Conservation (phyloP, 2,113 vertebrate species). For the Oncorhynchus gorbuscha region DNA sequence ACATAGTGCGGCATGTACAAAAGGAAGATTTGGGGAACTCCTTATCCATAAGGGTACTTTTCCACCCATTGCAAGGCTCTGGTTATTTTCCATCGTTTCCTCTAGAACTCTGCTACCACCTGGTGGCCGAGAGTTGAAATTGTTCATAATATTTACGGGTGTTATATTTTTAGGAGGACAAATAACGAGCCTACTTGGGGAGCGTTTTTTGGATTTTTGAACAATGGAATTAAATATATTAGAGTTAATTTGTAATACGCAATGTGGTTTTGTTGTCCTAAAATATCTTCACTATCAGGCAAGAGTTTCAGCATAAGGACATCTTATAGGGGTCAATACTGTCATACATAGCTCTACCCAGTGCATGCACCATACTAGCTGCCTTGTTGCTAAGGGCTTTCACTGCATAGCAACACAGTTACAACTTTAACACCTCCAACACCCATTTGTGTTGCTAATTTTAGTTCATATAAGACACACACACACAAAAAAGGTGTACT, state of each 20-base stretch:
- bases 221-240: no score
- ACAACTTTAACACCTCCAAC: neutral
- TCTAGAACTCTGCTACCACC: constrained; percentile 49
- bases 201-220: no score
- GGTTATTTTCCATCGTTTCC: constrained; percentile 42
- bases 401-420: neutral
- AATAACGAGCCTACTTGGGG: neutral
- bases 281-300: no score
- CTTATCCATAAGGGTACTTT: constrained; percentile 40
- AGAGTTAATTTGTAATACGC: no score
- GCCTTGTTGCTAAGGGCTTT: constrained; percentile 6
- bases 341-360: neutral
- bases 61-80: constrained; percentile 18
- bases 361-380: constrained; percentile 1
- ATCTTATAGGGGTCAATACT: no score
- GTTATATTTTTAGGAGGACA: constrained; percentile 12
- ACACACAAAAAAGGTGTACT: neutral
- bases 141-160: neutral
- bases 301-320: no score
- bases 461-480: neutral
- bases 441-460: neutral
- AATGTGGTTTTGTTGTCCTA: no score
- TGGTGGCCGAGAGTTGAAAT: constrained; percentile 43
- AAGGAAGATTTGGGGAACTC: neutral
- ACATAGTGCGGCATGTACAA: constrained; percentile 1